Evolutionary conservation across 2,113 vertebrate species (phyloP), one percentile per base, ranked within the genome.

Genomic region (Haemorhous mexicanus): DNA sequence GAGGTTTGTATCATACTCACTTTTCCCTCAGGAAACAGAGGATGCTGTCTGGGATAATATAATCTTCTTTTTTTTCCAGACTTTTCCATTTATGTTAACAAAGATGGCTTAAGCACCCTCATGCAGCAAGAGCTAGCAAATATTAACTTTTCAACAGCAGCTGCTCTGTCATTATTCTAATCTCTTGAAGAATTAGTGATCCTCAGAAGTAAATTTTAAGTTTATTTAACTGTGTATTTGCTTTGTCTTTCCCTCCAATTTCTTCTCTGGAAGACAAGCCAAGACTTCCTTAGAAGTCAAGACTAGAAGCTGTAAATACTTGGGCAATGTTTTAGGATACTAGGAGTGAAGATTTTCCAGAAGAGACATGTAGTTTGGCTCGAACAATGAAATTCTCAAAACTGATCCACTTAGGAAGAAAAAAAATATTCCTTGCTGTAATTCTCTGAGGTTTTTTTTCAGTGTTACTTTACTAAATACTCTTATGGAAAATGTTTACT

Each of bases 141-240:
- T 92, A 70, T 28, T 84, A 93, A 63, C 73, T 90, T 94, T 76
- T 89, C 70, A 87, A 84, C 73, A 92, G 92, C 68, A 76, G 73
- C 55, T 86, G 44, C 44, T 90, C 49, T 73, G 16, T 81, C 41
- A 56, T 84, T 88, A 78, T 84, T 92, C 41, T 68, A 87, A 84
- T 81, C 75, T 93, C n/a, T 72, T 81, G n/a, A 84, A 88, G 64
- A 86, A 89, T 74, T 83, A 74, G 59, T 4, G 47, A 93, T 80
- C 24, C 23, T 93, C 39, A 75, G 72, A 90, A 90, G 49, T 59
- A 67, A 77, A 78, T 69, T 84, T 78, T 9, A 50, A 30, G 74
- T 92, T 73, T 81, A 78, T 92, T 89, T 91, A 84, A 56, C 21
- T 56, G 8, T n/a, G 28, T 64, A 56, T 76, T 87, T 94, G 56